Base-by-base conservation (phyloP, 2,797 vertebrate species). In the Cetoscarus ocellatus region DNA sequence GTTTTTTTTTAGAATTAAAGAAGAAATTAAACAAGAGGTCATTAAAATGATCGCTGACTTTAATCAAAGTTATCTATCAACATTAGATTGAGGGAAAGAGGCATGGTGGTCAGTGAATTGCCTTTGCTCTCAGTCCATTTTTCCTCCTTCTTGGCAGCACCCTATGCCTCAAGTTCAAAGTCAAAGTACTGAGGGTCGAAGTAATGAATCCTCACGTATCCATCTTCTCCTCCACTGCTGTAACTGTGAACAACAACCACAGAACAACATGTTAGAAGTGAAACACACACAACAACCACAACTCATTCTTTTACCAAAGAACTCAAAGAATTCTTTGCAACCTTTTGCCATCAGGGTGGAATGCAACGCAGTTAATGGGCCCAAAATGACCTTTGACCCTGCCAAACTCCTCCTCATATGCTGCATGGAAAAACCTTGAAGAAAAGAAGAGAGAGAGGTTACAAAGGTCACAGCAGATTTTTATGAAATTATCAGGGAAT, bases 301-400 rank as follows among this genome's bases (percentile, higher is more conserved):
- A 44, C 9, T 50, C 0, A 38, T 38, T 17, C 42, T 1, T 14
- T n/a, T 5, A 17, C 6, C 18, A 0, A 2, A 7, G 34, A 7
- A 44, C 38, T 47, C 6, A 3, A 14, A 14, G 10, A 5, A 1
- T 0, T 12, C 13, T 43, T 1, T 40, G 15, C 79, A 85, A 99
- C 98, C 98, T 99, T 86, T 99, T 99, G 61, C 98, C 97, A 4
- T 99, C 98, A 0, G 98, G 98, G 79, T 99, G 98, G 84, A 99
- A 99, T 0, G 96, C 96, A 3, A 99, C 97, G 8, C 98, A 99
- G 76, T 99, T 99, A 71, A 99, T 99, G 0, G 98, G 98, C 9
- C 98, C 98, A 0, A 99, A 99, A 86, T 99, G 98, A 44, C 98
- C 98, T 75, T 99, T 99, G 60, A 99, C 95, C 85, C 98, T 95